Conservation (phyloP, 2,888 invertebrate genomes). For the Calameuta idolon region DNA sequence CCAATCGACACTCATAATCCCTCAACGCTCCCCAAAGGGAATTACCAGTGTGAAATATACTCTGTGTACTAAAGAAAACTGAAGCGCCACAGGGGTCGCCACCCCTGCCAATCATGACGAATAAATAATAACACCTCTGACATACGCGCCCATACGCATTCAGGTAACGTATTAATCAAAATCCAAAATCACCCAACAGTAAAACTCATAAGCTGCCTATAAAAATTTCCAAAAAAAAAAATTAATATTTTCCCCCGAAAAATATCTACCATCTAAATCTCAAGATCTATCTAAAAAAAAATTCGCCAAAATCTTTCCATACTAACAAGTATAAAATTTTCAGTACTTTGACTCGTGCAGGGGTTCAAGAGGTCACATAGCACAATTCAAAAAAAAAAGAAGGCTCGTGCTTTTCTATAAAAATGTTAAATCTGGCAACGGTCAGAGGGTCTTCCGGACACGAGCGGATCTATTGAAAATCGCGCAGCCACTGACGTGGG, state of each 20-base stretch:
- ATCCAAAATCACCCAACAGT: not conserved
- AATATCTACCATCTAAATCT: not conserved
- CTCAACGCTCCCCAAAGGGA: not conserved
- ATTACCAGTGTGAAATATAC: not conserved
- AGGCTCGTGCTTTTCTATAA: not conserved
- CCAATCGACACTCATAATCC: not conserved
- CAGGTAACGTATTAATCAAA: not conserved
- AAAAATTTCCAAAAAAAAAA: not conserved
- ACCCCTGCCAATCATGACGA: conserved; percentile 25
- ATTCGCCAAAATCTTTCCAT: not conserved
- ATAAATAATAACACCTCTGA: conserved; percentile 21
- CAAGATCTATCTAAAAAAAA: not conserved
- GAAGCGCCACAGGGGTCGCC: not conserved
- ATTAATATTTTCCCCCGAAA: not conserved
- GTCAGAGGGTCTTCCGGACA: conserved; percentile 24
- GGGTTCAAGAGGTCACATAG: not conserved
- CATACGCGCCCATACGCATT: not conserved
- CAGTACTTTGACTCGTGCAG: not conserved
- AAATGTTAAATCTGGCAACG: conserved; percentile 15
- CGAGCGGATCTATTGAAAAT: conserved; percentile 35
- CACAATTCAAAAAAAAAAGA: not conserved
- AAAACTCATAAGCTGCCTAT: not conserved
- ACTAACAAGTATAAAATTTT: not conserved
- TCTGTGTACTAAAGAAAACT: not conserved
- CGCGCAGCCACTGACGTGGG: conserved; percentile 37